phyloP scores from a whole-genome alignment of 2,113 vertebrate genomes.

The Drymodes brunneopygia region DNA sequence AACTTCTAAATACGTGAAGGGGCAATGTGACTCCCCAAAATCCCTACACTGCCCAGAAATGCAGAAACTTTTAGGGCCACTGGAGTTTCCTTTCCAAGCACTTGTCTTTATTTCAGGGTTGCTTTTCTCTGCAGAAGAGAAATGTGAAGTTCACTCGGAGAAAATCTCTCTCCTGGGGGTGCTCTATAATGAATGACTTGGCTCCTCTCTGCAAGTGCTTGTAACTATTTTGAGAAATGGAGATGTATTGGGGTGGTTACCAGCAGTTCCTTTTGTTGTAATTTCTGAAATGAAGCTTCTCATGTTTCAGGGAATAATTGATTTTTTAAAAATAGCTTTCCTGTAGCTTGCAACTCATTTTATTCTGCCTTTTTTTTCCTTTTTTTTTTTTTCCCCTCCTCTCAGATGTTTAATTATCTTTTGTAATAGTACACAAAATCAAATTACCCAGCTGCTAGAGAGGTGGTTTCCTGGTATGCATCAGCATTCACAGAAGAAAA shows the following conservation, averaged over 20 bases:
- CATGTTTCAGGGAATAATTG: slow-evolving; percentile 61
- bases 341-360: slow-evolving; percentile 55
- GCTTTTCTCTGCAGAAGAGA: slow-evolving; percentile 59
- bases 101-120: slow-evolving; percentile 56
- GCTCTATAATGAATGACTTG: slow-evolving; percentile 67
- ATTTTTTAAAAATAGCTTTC: slow-evolving; percentile 57
- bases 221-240: slow-evolving; percentile 68
- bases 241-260: slow-evolving; percentile 54
- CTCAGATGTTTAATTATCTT: slow-evolving; percentile 59
- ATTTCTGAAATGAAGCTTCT: slow-evolving; percentile 64
- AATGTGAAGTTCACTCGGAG: slow-evolving; percentile 42
- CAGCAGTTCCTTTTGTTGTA: slow-evolving; percentile 58
- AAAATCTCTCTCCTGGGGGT: slow-evolving; percentile 62
- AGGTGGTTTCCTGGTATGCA: not conserved
- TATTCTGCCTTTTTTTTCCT: not conserved
- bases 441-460: not conserved
- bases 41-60: not conserved
- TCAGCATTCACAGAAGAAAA: not conserved
- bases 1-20: not conserved
- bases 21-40: not conserved
- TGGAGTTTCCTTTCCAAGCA: slow-evolving; percentile 13
- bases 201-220: slow-evolving; percentile 51
- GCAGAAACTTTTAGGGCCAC: not conserved
- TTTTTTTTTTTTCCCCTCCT: not conserved
- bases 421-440: not conserved